These are phyloP conservation scores for Amblyteles armatorius DNA, from an alignment of 2,888 invertebrate species.

Conservation along the genomic window DNA sequence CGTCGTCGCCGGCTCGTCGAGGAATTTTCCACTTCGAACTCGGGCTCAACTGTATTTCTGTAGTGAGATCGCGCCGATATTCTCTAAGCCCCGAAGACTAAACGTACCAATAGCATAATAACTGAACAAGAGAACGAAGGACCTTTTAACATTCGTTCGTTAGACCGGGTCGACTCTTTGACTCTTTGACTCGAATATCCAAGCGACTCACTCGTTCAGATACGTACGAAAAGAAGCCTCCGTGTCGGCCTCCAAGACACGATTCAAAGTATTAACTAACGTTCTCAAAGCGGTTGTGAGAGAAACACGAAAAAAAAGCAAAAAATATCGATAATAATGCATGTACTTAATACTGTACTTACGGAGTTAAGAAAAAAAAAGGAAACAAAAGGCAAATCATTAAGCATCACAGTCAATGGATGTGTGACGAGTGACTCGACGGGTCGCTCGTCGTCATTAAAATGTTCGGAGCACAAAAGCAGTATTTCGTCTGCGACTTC, in stretches of 20 bases:
- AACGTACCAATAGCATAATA: constrained; percentile 10
- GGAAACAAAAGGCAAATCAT: not conserved
- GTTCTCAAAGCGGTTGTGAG: constrained; percentile 67
- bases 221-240: constrained; percentile 1
- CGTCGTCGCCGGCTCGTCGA: constrained; percentile 4
- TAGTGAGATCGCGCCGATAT: not conserved
- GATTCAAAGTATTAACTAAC: constrained; percentile 67
- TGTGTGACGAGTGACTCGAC: constrained; percentile 29
- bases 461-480: constrained; percentile 39
- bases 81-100: not conserved
- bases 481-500: constrained; percentile 27
- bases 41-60: not conserved
- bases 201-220: not conserved
- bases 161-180: not conserved
- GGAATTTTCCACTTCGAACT: constrained; percentile 28
- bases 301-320: constrained; percentile 1
- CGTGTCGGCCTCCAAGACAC: constrained; percentile 51
- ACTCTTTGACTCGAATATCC: constrained; percentile 4
- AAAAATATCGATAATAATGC: constrained; percentile 36
- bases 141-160: constrained; percentile 5
- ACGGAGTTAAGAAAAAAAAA: constrained; percentile 10
- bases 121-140: not conserved
- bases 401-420: constrained; percentile 57
- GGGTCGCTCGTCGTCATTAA: constrained; percentile 43
- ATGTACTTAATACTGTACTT: constrained; percentile 45